A percentile compares a stretch with the other conserved stretches of the same genome.
These are phyloP conservation scores for Drosophila ogumai DNA, from an alignment of 1,140 invertebrate genomes.

Conservation along the genomic window DNA sequence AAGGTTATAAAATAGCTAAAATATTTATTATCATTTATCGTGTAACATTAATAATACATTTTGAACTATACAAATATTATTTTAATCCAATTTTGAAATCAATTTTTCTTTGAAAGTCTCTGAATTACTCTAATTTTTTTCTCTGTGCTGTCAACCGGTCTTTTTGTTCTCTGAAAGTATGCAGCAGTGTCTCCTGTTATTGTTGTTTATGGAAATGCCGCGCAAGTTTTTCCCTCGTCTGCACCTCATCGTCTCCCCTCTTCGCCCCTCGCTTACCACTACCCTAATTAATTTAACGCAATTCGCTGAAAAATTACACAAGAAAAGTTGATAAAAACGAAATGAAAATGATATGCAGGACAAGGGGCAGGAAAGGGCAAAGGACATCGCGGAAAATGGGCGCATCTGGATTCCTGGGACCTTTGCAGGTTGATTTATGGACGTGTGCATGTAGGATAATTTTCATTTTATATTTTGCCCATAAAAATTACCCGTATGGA, in stretches of 20 bases:
- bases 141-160: constrained; percentile 1
- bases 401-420: constrained; percentile 32
- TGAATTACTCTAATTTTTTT: background rate
- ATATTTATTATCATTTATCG: no score
- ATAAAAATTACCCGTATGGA: constrained; percentile 60
- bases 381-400: constrained; percentile 34
- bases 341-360: constrained; percentile 57
- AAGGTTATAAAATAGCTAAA: no score
- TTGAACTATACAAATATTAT: no score
- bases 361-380: background rate
- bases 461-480: constrained; percentile 52
- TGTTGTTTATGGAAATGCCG: constrained; percentile 63
- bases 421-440: constrained; percentile 44
- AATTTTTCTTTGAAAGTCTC: no score
- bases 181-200: constrained; percentile 50
- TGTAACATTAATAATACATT: no score
- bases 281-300: constrained; percentile 74
- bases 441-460: constrained; percentile 38
- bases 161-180: constrained; percentile 33
- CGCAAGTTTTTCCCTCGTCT: constrained; percentile 51
- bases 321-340: constrained; percentile 49
- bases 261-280: background rate
- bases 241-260: background rate
- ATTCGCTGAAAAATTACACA: constrained; percentile 60
- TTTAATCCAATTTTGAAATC: no score